These are phyloP conservation scores for Pseudachorutes palmiensis DNA, from an alignment of 1,140 invertebrate genomes.

Conservation along the genomic window DNA sequence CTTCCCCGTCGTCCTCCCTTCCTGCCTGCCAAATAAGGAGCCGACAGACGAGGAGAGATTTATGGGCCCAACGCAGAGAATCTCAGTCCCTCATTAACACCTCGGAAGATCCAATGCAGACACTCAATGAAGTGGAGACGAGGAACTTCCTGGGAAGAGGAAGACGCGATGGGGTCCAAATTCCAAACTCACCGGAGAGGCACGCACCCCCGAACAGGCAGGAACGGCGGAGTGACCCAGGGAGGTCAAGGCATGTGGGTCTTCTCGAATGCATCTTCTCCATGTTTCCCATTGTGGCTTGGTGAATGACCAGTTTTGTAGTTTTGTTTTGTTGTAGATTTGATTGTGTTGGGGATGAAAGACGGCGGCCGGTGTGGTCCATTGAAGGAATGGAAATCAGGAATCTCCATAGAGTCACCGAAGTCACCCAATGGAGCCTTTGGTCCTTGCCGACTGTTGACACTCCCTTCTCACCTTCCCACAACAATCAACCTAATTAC, in stretches of 20 bases:
- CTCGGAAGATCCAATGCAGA: too few species aligned
- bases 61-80: neutral
- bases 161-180: neutral
- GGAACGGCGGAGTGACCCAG: too few species aligned
- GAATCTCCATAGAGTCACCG: neutral
- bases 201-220: neutral
- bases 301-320: neutral
- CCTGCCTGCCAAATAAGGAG: neutral
- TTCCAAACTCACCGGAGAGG: neutral
- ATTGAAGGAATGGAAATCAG: neutral
- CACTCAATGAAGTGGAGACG: neutral
- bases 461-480: neutral
- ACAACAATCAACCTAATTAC: neutral
- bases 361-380: neutral
- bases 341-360: conserved; percentile 1
- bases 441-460: neutral
- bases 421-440: neutral
- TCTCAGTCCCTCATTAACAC: neutral
- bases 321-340: neutral
- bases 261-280: neutral
- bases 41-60: neutral
- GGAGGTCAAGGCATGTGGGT: neutral
- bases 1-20: neutral
- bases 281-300: neutral
- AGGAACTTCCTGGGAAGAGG: too few species aligned